Percentiles rank a stretch among this genome's conserved stretches.
Conservation (phyloP, 2,888 invertebrate species). For the Drosophila yooni region DNA sequence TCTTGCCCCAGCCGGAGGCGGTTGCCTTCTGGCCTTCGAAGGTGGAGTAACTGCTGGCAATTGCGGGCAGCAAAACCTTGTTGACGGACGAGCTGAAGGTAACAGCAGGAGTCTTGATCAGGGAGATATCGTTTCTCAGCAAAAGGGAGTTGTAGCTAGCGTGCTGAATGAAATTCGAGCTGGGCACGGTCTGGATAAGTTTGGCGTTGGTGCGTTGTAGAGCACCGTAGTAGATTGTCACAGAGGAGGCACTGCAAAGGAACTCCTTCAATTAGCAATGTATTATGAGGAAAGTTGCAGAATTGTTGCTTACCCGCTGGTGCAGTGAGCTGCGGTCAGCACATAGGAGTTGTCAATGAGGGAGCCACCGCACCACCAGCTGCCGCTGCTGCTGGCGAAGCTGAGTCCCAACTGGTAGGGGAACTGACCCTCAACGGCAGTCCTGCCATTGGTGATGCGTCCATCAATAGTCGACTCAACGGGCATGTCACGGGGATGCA, state of each 20-base stretch:
- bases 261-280: background rate
- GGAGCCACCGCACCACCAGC: conserved; percentile 80
- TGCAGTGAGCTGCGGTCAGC: conserved; percentile 81
- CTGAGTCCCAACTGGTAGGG: conserved; percentile 79
- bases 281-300: background rate
- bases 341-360: conserved; percentile 66
- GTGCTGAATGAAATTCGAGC: conserved; percentile 81
- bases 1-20: conserved; percentile 85
- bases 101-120: conserved; percentile 67
- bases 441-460: conserved; percentile 77
- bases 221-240: conserved; percentile 72
- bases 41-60: conserved; percentile 62
- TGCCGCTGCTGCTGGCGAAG: conserved; percentile 55
- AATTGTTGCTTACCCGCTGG: conserved; percentile 63
- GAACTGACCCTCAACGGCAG: conserved; percentile 66
- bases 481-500: conserved; percentile 66
- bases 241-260: conserved; percentile 62
- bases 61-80: conserved; percentile 56
- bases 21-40: conserved; percentile 77
- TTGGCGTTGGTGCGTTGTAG: conserved; percentile 69
- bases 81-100: conserved; percentile 42
- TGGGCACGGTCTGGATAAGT: conserved; percentile 60
- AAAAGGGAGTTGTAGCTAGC: conserved; percentile 68
- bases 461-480: conserved; percentile 48
- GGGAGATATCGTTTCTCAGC: conserved; percentile 77